Evolutionary conservation across 2,797 vertebrate species (phyloP), one percentile per base, ranked within the genome.

Genomic region (Natrix natrix): DNA sequence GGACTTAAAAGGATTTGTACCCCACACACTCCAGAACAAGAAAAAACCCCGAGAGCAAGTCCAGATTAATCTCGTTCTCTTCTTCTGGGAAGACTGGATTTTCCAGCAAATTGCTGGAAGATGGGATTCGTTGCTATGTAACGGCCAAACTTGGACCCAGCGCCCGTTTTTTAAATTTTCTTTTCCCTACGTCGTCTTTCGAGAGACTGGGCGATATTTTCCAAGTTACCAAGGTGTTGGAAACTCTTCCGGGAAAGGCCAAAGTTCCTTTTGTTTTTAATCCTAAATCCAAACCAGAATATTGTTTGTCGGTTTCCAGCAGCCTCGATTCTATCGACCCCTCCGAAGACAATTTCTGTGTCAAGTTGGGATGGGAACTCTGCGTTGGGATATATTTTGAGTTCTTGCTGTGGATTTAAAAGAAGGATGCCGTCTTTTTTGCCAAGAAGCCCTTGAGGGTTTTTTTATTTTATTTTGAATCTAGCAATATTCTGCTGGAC

Each of bases 71-170:
- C 8, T 92, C 94, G 94, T 63, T 48, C 48, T 48, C 48, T 93
- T 93, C 93, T 94, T 93, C 17, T 86, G 91, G 87, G 97, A 97
- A 96, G 92, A 28, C 86, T 66, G 92, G 61, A 37, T 32, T 92
- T 7, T 54, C 94, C 95, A 95, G 95, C 94, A 96, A 93, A 94
- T 94, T 95, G 95, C 97, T 97, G 96, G 92, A 94, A 91, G 32
- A 74, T 90, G 52, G 55, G 94, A 91, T 94, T 96, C 52, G 48
- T 93, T 96, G 96, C 96, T 96, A 28, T 89, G 86, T 93, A 89
- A 95, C 4, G 90, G 60, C 87, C 86, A 69, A 0, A 91, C 90
- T 91, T 86, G 17, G 60, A 56, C 69, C 61, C 88, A 74, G 86
- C 93, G 93, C 32, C 16, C 2, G 10, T 48, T 43, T 37, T 7